Evolutionary conservation across 2,113 vertebrate species (phyloP).

Genomic region (Columba livia): DNA sequence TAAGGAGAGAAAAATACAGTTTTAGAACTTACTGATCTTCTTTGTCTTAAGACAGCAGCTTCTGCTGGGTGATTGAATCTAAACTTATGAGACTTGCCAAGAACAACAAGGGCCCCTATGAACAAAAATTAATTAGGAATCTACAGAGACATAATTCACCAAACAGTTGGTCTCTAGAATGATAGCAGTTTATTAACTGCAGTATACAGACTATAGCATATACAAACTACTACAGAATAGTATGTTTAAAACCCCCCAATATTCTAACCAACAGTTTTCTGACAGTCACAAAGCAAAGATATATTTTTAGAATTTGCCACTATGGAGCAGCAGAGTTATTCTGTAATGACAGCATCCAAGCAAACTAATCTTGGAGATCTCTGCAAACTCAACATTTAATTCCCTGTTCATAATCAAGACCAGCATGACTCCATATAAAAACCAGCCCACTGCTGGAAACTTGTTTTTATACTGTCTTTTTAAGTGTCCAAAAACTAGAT

Average conservation of each 20-base stretch:
- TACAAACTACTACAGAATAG: not conserved
- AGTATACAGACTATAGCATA: not conserved
- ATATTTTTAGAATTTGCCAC: not conserved
- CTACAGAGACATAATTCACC: not conserved
- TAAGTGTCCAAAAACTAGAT: not conserved
- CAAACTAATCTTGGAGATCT: not conserved
- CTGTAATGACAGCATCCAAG: not conserved
- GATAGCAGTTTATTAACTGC: not conserved
- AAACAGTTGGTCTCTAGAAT: not conserved
- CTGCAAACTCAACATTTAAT: not conserved
- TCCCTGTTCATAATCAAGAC: not conserved
- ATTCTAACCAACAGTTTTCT: not conserved
- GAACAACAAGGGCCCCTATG: constrained; percentile 87
- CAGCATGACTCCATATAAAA: not conserved
- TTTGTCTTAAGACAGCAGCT: constrained; percentile 87
- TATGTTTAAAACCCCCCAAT: not conserved
- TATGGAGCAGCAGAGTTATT: not conserved
- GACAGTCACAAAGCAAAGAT: not conserved
- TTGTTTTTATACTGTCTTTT: not conserved
- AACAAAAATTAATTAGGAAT: not conserved
- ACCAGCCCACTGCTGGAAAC: not conserved
- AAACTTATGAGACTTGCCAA: constrained; percentile 90
- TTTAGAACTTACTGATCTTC: constrained; percentile 83
- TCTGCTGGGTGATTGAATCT: constrained; percentile 96
- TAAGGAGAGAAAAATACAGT: not conserved